Conservation (phyloP, 35 echinoderm and acorn worm genomes). For the Ophioderma brevispina region DNA sequence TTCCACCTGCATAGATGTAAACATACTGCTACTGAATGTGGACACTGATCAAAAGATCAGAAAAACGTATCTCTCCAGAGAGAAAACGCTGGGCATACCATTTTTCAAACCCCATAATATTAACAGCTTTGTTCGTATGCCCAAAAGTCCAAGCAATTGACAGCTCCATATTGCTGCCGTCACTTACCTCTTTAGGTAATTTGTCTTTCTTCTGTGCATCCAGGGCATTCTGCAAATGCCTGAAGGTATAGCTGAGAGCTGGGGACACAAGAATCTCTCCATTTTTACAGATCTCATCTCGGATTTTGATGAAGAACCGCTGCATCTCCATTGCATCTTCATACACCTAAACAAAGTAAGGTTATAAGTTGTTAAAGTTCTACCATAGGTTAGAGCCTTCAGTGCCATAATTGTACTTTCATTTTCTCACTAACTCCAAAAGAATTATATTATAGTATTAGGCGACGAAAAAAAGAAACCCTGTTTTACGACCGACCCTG, state of each 20-base stretch:
- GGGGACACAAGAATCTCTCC: slow-evolving; percentile 92
- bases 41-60: too few relatives aligned
- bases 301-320: slow-evolving; percentile 96
- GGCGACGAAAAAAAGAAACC: too few relatives aligned
- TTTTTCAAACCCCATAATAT: too few relatives aligned
- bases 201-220: slow-evolving; percentile 92
- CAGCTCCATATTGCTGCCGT: background rate
- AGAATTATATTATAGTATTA: background rate
- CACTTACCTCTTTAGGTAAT: slow-evolving; percentile 87
- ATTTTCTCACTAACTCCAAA: background rate
- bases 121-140: too few relatives aligned
- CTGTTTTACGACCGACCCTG: too few relatives aligned
- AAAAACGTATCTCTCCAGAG: too few relatives aligned
- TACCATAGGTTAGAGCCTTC: background rate
- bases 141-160: too few relatives aligned
- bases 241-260: slow-evolving; percentile 90
- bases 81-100: too few relatives aligned
- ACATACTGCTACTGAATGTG: too few relatives aligned
- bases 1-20: too few relatives aligned
- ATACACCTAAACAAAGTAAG: slow-evolving; percentile 76
- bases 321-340: slow-evolving; percentile 97
- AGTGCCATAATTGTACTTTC: background rate
- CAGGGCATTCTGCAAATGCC: slow-evolving; percentile 92
- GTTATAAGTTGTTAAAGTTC: too few relatives aligned
- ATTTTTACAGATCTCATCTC: slow-evolving; percentile 99